Base-by-base conservation (phyloP, 2,113 vertebrate species). In the Phrynocephalus versicolor region DNA sequence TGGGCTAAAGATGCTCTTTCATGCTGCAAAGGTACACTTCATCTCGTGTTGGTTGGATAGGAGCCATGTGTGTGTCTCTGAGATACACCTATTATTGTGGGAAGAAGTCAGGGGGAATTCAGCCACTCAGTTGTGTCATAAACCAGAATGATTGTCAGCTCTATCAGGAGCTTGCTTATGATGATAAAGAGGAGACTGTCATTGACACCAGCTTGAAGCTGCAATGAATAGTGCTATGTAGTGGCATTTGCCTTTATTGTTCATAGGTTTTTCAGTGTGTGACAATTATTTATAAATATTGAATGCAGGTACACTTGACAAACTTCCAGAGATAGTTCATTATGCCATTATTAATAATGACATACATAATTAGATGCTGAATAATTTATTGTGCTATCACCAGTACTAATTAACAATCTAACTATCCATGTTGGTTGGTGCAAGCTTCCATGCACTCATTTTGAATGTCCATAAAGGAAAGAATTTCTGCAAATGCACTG, bases 271-370 rank as follows among this genome's bases (percentile, higher is more conserved):
- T 80, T 65, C 60, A 19, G 25, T 80, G 78, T 2, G 25, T 64
- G 78, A 80, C 78, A 80, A 65, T 19, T 80, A 65, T 41, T 45
- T 65, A 80, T 80, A 65, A 80, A 80, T 80, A 65, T 80, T 80
- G 78, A 45, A 80, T 80, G 78, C 62, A 45, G 30, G 37, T 65
- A 80, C 78, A 41, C 25, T 41, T 65, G 60, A 60, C 78, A 80
- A 18, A 37, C 60, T 80, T 21, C 37, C 25, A 80, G 37, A 25
- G 35, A 80, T 80, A 65, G 62, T 25, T 80, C 37, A 80, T 80
- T 80, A 27, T 80, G 60, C 9, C 78, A n/a, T 80, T 65, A 60
- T n/a, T 80, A 80, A 65, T 80, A 80, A 65, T 45, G 60, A 65
- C 25, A 65, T 65, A 80, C 60, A 65, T 41, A 80, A 79, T 79